Evolutionary conservation across 92 coral and sea anemone genomes (phyloP).

Genomic region (Zoanthus gigantus): DNA sequence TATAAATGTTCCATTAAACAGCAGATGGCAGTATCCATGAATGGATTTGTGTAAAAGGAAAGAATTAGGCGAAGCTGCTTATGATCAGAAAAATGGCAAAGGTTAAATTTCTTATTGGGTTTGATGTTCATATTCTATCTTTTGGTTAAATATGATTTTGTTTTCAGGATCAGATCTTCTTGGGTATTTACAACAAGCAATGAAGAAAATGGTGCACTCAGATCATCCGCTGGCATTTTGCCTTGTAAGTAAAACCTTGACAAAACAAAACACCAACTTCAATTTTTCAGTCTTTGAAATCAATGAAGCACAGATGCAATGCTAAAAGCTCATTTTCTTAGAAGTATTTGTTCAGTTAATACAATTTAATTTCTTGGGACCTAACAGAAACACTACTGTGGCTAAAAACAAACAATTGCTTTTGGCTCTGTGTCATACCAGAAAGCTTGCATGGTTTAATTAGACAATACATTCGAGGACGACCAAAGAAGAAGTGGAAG

Average conservation of each 20-base stretch:
- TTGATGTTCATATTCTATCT: not conserved
- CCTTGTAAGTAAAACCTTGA: slow-evolving; percentile 23
- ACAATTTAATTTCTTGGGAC: too few relatives aligned
- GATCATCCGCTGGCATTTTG: slow-evolving; percentile 31
- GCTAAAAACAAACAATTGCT: too few relatives aligned
- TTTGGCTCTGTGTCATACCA: too few relatives aligned
- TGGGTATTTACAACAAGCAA: slow-evolving; percentile 43
- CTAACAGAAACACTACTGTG: too few relatives aligned
- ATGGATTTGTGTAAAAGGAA: not conserved
- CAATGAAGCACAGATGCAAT: not conserved
- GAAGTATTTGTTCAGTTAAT: not conserved
- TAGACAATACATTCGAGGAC: too few relatives aligned
- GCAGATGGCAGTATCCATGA: not conserved
- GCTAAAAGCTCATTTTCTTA: not conserved
- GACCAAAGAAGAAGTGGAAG: too few relatives aligned
- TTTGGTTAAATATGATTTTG: not conserved
- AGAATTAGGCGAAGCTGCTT: too few relatives aligned
- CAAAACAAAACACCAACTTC: not conserved
- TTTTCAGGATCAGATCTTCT: slow-evolving; percentile 39
- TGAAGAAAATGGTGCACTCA: slow-evolving; percentile 39
- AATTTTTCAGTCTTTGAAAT: too few relatives aligned
- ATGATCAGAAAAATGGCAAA: too few relatives aligned
- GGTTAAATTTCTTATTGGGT: not conserved
- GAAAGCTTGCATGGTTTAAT: too few relatives aligned
- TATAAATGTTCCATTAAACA: not conserved